phyloP scores from a whole-genome alignment of 2,888 invertebrate species.

The Nemoura dubitans region DNA sequence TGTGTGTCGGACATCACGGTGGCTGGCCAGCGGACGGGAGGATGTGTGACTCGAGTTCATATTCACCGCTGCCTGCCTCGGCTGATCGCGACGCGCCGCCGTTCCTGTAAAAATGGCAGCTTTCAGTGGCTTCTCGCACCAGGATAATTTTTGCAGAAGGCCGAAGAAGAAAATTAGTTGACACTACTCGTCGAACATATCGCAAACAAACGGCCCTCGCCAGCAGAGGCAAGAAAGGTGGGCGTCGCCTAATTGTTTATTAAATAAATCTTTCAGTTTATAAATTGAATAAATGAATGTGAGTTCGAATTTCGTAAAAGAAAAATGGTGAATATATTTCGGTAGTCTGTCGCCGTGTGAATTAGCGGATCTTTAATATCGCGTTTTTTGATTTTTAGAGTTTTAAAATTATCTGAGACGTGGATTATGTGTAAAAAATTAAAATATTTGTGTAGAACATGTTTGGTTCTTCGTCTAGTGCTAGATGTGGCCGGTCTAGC shows the following conservation, averaged over 20 bases:
- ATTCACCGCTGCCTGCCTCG: constrained; percentile 53
- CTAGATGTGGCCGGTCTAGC: not conserved
- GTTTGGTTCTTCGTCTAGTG: not conserved
- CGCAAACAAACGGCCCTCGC: constrained; percentile 52
- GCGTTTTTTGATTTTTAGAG: constrained; percentile 39
- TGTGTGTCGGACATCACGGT: constrained; percentile 56
- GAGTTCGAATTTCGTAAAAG: constrained; percentile 51
- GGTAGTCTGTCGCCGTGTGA: constrained; percentile 49
- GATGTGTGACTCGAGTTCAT: constrained; percentile 59
- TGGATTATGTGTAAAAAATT: not conserved
- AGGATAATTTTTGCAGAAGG: constrained; percentile 64
- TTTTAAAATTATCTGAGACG: not conserved
- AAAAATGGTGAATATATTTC: constrained; percentile 51
- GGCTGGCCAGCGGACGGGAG: constrained; percentile 51
- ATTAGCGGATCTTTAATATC: constrained; percentile 51
- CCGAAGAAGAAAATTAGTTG: constrained; percentile 67
- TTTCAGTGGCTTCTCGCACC: constrained; percentile 60
- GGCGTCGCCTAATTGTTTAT: constrained; percentile 51
- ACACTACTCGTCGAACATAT: constrained; percentile 56
- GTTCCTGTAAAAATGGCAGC: constrained; percentile 64
- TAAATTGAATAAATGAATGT: constrained; percentile 47
- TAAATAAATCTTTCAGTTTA: constrained; percentile 49
- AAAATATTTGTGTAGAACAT: not conserved
- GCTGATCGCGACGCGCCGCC: constrained; percentile 50
- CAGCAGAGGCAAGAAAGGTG: constrained; percentile 54